Base-by-base conservation (phyloP, 2,113 vertebrate genomes). In the Camelus dromedarius region DNA sequence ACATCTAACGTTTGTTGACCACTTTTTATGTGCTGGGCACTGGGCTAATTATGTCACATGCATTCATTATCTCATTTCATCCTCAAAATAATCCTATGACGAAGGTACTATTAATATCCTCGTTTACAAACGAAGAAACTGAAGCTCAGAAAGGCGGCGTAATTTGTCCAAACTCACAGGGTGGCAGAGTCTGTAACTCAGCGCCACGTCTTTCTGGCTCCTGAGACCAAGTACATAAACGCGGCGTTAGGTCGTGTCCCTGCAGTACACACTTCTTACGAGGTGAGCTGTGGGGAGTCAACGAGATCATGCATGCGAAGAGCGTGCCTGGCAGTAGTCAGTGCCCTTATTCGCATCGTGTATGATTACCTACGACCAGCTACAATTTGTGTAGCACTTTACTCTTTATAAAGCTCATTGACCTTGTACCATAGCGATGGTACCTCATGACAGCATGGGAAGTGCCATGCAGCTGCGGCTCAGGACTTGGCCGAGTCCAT, bases 51-150 rank as follows among this genome's bases (percentile, higher is more conserved):
- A 84, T 80, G 79, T 92, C 90, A 82, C 38, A 15, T 76, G 75
- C 52, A 46, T 94, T 95, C 52, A 67, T 90, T 92, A 92, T 88
- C 90, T 85, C 90, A 86, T 96, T 96, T 89, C 79, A 69, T 75
- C 80, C 83, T 95, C 76, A 87, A 94, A 96, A 93, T 96, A 96
- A 94, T 92, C 80, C 54, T 30, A 28, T 28, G 67, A 88, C 52
- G 60, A 88, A 89, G 70, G 73, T 67, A 48, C 60, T 95, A 92
- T 96, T 95, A 72, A 97, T 95, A 95, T 60, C 30, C 48, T 95
- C 73, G 69, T 66, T 92, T 89, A 93, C 80, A 95, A 91, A 89
- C 54, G 42, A 94, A 95, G 62, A 96, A 62, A 60, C 15, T 42
- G 38, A 93, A 81, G 62, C 67, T 93, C 84, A 88, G 50, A 96